Base-by-base conservation (phyloP, 1,140 invertebrate species). In the Camponotus pennsylvanicus region DNA sequence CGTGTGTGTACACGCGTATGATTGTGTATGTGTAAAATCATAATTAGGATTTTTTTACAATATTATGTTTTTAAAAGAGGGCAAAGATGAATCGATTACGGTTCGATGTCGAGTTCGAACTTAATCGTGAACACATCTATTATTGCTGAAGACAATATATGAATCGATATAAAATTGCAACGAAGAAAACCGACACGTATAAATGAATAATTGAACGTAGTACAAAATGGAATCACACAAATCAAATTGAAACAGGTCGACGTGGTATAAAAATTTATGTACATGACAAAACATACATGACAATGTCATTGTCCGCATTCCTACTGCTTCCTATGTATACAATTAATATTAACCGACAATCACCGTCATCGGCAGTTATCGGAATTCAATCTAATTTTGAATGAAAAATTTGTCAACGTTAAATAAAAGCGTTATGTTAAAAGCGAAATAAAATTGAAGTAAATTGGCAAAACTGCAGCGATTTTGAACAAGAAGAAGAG, bases 71-170 rank as follows among this genome's bases (percentile, higher is more conserved):
- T 61, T 61, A 82, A 55, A 34, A 37, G 49, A 45, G 18, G 42
- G 18, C 66, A 83, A 52, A 57, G n/a, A 45, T 34, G 63, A 11
- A 34, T 71, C 66, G 13, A 63, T 49, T 18, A 45, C 21, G 15
- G n/a, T 45, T 34, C 40, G 45, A 61, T 13, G 13, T 49, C 70
- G 59, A 9, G 0, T 11, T 55, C 37, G 27, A 70, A 84, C 45
- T 18, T 27, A 87, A 71, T 21, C 49, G 15, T 15, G 1, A 52
- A 52, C 49, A 83, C 34, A 66, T 84, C 40, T 21, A 69, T 78
- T 73, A 88, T 88, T 88, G 87, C 78, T 87, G 87, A 84, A 88
- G 86, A 88, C 78, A 88, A 88, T 88, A 88, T 55, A 52, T 70
- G 37, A 87, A 66, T 27, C 37, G 8, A 21, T 87, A 42, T 55